These are phyloP conservation scores for Rousettus madagascariensis DNA, from an alignment of 2,797 vertebrate species.

Conservation along the genomic window DNA sequence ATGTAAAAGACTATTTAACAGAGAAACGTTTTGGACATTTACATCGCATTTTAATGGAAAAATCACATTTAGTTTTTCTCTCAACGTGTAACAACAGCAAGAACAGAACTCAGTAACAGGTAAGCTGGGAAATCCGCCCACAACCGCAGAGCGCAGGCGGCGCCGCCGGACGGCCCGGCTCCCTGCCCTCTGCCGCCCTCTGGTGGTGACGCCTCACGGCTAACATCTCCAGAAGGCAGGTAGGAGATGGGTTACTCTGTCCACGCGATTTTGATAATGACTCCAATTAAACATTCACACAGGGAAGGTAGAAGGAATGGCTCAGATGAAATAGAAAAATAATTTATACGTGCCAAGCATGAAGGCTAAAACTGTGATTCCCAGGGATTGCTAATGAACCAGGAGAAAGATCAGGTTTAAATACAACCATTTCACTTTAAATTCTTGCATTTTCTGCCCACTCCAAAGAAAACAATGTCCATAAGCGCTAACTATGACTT, in stretches of 20 bases:
- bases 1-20: constrained; percentile 77
- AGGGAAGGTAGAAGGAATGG: neutral
- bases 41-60: constrained; percentile 66
- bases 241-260: neutral
- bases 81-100: constrained; percentile 52
- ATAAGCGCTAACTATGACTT: neutral
- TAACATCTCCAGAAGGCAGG: neutral
- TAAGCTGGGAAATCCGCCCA: neutral
- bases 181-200: neutral
- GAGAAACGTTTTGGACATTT: constrained; percentile 67
- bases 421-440: neutral
- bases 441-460: neutral
- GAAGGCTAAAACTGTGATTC: neutral
- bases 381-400: neutral
- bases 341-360: neutral
- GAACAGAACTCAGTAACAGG: constrained; percentile 27
- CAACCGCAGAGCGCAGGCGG: neutral
- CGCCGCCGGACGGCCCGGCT: neutral
- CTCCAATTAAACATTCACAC: neutral
- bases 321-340: neutral
- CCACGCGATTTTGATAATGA: neutral
- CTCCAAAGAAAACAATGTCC: neutral
- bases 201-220: neutral
- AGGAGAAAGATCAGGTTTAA: neutral
- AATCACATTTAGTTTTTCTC: constrained; percentile 71